These are phyloP conservation scores for Cathartes aura DNA, from an alignment of 2,113 vertebrate species.

Conservation along the genomic window DNA sequence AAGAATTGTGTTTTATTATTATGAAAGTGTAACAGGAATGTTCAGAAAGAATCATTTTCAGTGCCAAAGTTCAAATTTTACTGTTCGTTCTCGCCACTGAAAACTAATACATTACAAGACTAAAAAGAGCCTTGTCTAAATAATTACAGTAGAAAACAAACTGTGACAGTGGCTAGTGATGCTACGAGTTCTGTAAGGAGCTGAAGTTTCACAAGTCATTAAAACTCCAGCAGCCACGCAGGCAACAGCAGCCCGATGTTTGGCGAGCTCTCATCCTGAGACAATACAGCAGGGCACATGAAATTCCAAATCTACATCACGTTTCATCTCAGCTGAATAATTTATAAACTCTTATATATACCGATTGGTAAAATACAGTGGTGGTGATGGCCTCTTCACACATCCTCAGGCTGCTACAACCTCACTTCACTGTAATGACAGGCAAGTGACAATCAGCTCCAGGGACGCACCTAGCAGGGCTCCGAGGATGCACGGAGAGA, in stretches of 20 bases:
- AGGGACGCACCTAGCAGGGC: not conserved
- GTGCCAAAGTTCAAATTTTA: not conserved
- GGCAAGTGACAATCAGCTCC: not conserved
- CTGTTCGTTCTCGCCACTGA: not conserved
- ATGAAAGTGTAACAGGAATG: not conserved
- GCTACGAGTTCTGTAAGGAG: not conserved
- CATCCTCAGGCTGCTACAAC: not conserved
- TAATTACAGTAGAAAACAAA: not conserved
- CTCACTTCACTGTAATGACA: not conserved
- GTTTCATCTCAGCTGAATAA: not conserved
- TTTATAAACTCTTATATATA: not conserved
- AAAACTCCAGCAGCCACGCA: not conserved
- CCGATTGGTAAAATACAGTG: not conserved
- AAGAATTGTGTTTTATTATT: not conserved
- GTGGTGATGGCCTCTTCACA: not conserved
- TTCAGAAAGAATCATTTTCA: not conserved
- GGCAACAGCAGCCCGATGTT: rapidly evolving
- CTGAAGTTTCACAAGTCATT: not conserved
- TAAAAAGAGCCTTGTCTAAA: not conserved
- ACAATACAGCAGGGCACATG: not conserved
- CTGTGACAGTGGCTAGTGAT: not conserved
- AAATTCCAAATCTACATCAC: not conserved
- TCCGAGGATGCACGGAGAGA: rapidly evolving
- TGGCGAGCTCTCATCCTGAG: not conserved
- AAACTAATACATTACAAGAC: not conserved